Evolutionary conservation across 2,888 invertebrate genomes (phyloP), one percentile per base, ranked within the genome.

Genomic region (Acleris cristana): DNA sequence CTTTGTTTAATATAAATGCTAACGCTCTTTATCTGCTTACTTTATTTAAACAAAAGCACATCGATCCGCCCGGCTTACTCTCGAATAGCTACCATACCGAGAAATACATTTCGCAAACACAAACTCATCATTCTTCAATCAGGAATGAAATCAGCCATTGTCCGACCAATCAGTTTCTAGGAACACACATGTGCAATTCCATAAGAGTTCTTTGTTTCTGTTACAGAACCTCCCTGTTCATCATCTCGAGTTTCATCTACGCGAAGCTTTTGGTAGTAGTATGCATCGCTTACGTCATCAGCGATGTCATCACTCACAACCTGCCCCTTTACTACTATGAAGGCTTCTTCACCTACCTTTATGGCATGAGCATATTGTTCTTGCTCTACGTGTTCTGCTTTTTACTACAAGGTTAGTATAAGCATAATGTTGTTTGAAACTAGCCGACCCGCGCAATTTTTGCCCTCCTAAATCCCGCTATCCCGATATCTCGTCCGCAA

Each of bases 191-290:
- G 60, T 54, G 66, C 48, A 52, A 63, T 56, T 51, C 55, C 57
- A 69, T 58, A 64, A 67, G 61, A 57, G 34, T 67, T 58, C 66
- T 73, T 75, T 74, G 62, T 81, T 83, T 83, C 73, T 82, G 79
- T 95, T 94, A 73, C 95, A 98, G 98, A 95, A 98, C 98, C 77
- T 98, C 98, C 79, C 94, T 98, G 79, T 98, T 98, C 94, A 98
- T 98, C 93, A 97, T 98, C 89, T 96, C 98, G 94, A 98, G 98
- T 92, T 97, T 98, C 93, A 97, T 98, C 84, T 99, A 99, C 93
- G 98, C 98, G 82, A 98, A 98, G 92, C 95, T 98, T 72, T 94
- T 98, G 88, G 96, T 98, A 77, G 98, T 98, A 77, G 95, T 98
- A 70, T 99, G 98, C 93, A 95, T 98, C 86, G 98, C 98, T 73